Evolutionary conservation across 2,113 vertebrate species (phyloP).

Genomic region (Tachycineta bicolor): DNA sequence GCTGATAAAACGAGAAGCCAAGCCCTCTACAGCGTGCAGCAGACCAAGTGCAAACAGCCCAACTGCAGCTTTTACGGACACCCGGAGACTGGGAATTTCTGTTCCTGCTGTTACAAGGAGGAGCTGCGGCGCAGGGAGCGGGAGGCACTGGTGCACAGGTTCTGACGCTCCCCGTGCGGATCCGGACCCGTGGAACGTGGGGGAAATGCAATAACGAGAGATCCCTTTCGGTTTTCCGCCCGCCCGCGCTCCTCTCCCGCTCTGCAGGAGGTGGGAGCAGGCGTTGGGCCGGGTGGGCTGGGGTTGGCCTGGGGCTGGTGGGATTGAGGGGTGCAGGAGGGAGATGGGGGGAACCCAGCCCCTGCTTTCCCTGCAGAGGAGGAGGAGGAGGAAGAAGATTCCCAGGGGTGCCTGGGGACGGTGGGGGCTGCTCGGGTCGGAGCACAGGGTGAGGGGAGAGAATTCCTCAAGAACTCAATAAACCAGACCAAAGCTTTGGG

Average conservation of each 20-base stretch:
- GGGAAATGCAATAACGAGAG: conserved; percentile 23
- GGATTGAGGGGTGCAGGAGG: neutral
- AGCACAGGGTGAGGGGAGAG: neutral
- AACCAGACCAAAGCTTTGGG: conserved; percentile 58
- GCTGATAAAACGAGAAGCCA: neutral
- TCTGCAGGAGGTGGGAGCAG: neutral
- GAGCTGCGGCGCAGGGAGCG: conserved; percentile 83
- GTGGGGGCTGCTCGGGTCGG: neutral
- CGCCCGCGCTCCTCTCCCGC: neutral
- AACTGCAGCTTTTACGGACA: conserved; percentile 94
- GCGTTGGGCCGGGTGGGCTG: neutral
- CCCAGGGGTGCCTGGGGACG: neutral
- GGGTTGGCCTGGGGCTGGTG: neutral
- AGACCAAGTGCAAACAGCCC: conserved; percentile 90
- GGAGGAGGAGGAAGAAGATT: neutral
- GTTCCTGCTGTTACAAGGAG: conserved; percentile 93
- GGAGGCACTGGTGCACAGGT: conserved; percentile 83
- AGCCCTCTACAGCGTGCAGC: conserved; percentile 61
- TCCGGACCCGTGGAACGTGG: neutral
- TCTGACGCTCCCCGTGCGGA: conserved; percentile 71
- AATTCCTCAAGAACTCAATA: neutral
- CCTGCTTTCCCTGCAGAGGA: neutral
- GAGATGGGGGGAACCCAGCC: neutral
- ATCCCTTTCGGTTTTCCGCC: neutral
- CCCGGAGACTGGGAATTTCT: conserved; percentile 93